Conservation (phyloP, 2,797 vertebrate genomes). For the Gorsachius magnificus region DNA sequence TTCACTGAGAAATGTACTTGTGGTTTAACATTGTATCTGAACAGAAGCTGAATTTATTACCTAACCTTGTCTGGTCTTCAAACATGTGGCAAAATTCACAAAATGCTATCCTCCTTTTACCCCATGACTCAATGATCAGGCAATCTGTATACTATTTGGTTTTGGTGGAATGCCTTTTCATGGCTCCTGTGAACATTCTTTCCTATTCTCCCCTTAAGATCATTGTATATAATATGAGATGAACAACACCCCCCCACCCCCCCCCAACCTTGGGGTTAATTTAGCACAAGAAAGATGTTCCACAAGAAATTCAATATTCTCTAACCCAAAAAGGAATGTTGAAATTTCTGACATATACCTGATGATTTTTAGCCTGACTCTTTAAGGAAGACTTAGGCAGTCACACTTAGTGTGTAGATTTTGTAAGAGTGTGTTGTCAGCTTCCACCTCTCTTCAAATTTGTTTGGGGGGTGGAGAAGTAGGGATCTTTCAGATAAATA, state of each 20-base stretch:
- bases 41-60: background rate
- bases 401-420: background rate
- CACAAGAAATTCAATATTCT: background rate
- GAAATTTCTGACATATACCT: background rate
- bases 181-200: background rate
- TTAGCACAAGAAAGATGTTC: background rate
- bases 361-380: background rate
- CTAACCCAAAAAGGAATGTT: background rate
- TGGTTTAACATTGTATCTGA: background rate
- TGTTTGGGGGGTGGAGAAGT: background rate
- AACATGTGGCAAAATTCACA: background rate
- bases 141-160: background rate
- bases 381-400: background rate
- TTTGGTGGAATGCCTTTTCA: background rate
- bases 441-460: background rate
- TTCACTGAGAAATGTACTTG: conserved; percentile 18
- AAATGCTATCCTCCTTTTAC: background rate
- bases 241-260: background rate
- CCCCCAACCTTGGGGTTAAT: background rate
- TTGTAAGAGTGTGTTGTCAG: background rate
- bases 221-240: background rate
- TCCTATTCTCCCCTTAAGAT: background rate
- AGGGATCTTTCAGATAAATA: background rate
- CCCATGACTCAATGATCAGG: background rate
- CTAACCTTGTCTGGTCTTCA: background rate